phyloP scores from a whole-genome alignment of 2,797 vertebrate genomes.

The Pantherophis vulpinus region DNA sequence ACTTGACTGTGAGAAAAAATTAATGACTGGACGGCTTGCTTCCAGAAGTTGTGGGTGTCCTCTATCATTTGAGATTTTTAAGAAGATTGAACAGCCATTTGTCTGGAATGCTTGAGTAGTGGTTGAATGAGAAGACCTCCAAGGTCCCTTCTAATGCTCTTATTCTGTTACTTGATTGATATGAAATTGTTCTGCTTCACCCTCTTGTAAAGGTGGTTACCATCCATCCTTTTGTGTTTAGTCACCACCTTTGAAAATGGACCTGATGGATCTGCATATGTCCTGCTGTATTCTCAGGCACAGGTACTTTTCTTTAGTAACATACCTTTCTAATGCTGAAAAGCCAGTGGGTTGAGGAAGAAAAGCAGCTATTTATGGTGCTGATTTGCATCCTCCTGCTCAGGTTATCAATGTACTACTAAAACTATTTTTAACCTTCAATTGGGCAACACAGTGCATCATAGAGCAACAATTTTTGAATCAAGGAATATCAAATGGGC shows the following conservation, averaged over 20 bases:
- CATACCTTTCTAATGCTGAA: background rate
- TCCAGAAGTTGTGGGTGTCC: background rate
- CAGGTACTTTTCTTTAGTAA: background rate
- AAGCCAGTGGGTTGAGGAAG: background rate
- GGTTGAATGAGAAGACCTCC: background rate
- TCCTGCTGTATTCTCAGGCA: background rate
- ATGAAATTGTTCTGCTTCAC: background rate
- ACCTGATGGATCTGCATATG: background rate
- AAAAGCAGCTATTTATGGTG: background rate
- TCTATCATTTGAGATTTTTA: background rate
- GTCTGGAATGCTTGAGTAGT: background rate
- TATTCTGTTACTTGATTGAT: background rate
- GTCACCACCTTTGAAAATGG: background rate
- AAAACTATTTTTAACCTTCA: background rate
- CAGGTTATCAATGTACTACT: background rate
- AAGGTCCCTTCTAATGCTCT: background rate
- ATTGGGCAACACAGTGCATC: background rate
- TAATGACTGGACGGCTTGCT: background rate
- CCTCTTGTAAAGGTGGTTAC: too few species aligned
- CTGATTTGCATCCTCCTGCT: background rate
- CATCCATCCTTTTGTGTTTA: background rate
- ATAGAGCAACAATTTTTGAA: background rate
- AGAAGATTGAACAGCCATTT: background rate
- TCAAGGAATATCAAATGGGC: background rate
- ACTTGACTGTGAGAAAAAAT: background rate